phyloP scores from a whole-genome alignment of 2,797 vertebrate genomes.

The Microctenopoma steveboyesi region DNA sequence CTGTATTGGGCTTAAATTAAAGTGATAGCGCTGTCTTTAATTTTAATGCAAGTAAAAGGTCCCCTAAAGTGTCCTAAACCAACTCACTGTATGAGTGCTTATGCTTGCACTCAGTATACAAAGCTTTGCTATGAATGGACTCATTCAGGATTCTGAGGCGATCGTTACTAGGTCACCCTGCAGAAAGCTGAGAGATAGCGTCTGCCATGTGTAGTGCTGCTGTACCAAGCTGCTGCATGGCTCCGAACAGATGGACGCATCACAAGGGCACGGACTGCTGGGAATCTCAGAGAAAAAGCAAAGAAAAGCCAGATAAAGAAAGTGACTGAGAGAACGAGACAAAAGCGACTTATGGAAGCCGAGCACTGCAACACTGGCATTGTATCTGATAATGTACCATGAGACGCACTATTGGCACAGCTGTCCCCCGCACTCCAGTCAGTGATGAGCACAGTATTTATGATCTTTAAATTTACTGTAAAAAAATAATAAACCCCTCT shows the following conservation, averaged over 20 bases:
- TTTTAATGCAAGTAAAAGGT: neutral
- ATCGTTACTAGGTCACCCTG: conserved; percentile 73
- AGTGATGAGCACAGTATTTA: conserved; percentile 2
- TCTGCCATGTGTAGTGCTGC: conserved; percentile 85
- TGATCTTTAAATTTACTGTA: conserved; percentile 18
- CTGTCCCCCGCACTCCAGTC: conserved; percentile 18
- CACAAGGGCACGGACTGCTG: conserved; percentile 84
- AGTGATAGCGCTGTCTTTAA: neutral
- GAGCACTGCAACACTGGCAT: conserved; percentile 22
- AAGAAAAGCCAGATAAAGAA: conserved; percentile 44
- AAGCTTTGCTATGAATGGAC: conserved; percentile 58
- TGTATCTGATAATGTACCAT: conserved; percentile 16
- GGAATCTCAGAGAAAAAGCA: conserved; percentile 54
- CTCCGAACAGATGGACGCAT: conserved; percentile 85
- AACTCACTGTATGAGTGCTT: conserved; percentile 10
- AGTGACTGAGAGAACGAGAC: conserved; percentile 18
- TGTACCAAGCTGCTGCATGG: conserved; percentile 85
- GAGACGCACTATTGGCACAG: conserved; percentile 9
- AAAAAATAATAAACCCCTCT: neutral
- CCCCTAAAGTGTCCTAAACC: conserved; percentile 20
- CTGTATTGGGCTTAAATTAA: neutral
- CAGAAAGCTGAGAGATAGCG: conserved; percentile 82
- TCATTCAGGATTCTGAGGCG: conserved; percentile 67
- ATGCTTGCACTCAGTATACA: conserved; percentile 19
- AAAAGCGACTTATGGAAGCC: conserved; percentile 35